Evolutionary conservation across 1,140 invertebrate genomes (phyloP).

Genomic region (Arctopsyche grandis): DNA sequence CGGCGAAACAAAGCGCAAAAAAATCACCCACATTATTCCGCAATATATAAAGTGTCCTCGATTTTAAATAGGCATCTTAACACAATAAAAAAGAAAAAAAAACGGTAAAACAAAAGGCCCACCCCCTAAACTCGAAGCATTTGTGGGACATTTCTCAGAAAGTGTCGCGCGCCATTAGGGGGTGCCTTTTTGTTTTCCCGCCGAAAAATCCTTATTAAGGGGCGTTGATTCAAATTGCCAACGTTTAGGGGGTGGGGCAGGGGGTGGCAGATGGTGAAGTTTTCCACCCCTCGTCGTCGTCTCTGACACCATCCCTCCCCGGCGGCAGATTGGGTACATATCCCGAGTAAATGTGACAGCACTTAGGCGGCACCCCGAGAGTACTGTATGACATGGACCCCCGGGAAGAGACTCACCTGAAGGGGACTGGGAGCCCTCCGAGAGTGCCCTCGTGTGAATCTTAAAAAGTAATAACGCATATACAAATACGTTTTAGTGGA

Average conservation of each 20-base stretch:
- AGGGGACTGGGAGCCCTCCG: neutral
- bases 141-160: slow-evolving; percentile 41
- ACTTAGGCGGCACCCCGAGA: slow-evolving; percentile 39
- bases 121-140: neutral
- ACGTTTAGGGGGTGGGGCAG: slow-evolving; percentile 15
- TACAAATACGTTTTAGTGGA: no score
- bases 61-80: no score
- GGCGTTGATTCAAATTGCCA: slow-evolving; percentile 50
- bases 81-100: neutral
- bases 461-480: no score
- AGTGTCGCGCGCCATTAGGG: slow-evolving; percentile 48
- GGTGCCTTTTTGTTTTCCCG: slow-evolving; percentile 41
- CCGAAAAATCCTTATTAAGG: slow-evolving; percentile 47
- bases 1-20: neutral
- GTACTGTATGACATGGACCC: neutral
- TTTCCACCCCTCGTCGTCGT: neutral
- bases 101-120: neutral
- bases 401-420: slow-evolving; percentile 15
- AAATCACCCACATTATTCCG: slow-evolving; percentile 5
- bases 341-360: slow-evolving; percentile 49
- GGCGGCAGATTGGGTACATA: slow-evolving; percentile 35
- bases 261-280: slow-evolving; percentile 26
- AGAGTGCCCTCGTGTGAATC: neutral
- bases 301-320: neutral
- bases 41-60: slow-evolving; percentile 6